Percentiles rank a stretch among this genome's conserved stretches.
These are phyloP conservation scores for Burhinus oedicnemus DNA, from an alignment of 2,113 vertebrate species.

Conservation along the genomic window DNA sequence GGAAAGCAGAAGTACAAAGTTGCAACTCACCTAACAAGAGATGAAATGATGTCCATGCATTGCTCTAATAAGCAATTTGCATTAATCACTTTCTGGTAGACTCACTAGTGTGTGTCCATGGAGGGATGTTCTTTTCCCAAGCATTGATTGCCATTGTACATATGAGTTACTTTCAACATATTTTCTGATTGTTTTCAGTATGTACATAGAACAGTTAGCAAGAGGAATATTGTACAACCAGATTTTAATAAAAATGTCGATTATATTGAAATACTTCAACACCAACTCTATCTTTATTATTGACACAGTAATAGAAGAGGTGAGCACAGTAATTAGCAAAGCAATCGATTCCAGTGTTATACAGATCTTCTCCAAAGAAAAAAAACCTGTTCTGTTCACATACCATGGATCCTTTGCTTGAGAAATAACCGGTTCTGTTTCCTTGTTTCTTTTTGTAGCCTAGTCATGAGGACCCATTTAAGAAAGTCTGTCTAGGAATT, in stretches of 20 bases:
- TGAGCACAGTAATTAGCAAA: constrained; percentile 43
- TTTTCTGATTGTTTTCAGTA: constrained; percentile 14
- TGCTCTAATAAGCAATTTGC: constrained; percentile 21
- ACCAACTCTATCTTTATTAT: constrained; percentile 2
- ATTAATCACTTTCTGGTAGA: constrained; percentile 30
- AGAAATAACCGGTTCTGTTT: not conserved
- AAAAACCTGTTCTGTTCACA: not conserved
- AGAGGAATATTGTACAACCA: not conserved
- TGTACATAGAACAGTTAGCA: not conserved
- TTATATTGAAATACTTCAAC: constrained; percentile 38
- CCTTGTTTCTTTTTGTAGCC: not conserved
- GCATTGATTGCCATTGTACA: not conserved
- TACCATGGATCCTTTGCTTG: not conserved
- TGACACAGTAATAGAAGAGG: constrained; percentile 13
- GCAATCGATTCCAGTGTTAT: not conserved
- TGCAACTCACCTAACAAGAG: not conserved
- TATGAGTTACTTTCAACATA: not conserved
- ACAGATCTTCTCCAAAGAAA: not conserved
- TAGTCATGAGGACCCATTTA: not conserved
- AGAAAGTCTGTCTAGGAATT: not conserved
- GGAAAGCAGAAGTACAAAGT: not conserved
- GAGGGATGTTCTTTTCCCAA: constrained; percentile 9
- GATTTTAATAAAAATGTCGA: constrained; percentile 49
- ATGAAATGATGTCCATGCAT: not conserved
- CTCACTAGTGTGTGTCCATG: not conserved